phyloP scores from a whole-genome alignment of 2,797 vertebrate species.

The Pseudochirops corinnae region DNA sequence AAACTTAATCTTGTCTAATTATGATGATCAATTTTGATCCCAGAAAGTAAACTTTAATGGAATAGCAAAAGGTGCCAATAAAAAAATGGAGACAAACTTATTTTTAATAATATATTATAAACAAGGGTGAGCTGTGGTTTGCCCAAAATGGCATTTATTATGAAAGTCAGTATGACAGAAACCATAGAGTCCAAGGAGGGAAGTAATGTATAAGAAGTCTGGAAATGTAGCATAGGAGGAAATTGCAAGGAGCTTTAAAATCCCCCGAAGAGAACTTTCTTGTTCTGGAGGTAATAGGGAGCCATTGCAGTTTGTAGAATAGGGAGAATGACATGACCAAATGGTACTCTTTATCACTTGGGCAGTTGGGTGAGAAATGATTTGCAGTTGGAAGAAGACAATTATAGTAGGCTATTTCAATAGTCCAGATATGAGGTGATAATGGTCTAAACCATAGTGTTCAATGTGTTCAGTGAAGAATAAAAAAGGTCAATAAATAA shows the following conservation, averaged over 20 bases:
- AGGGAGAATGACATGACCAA: not conserved
- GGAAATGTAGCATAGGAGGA: not conserved
- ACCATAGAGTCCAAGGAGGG: not conserved
- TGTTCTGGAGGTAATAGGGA: not conserved
- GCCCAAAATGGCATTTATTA: not conserved
- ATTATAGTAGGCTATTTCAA: constrained; percentile 12
- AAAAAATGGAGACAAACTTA: not conserved
- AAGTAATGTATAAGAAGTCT: not conserved
- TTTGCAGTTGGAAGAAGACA: not conserved
- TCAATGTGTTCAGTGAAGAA: not conserved
- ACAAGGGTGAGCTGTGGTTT: not conserved
- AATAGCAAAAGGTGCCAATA: not conserved
- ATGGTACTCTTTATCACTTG: constrained; percentile 9
- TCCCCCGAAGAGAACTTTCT: not conserved
- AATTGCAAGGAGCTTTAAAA: not conserved
- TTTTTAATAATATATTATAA: not conserved
- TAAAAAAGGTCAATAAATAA: not conserved
- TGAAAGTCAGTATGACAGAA: not conserved
- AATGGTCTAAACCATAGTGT: not conserved
- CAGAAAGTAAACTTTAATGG: not conserved
- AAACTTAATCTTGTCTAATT: not conserved
- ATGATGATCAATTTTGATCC: not conserved
- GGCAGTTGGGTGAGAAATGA: not conserved
- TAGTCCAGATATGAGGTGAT: not conserved
- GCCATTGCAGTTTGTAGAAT: constrained; percentile 2